These are phyloP conservation scores for Panthera tigris DNA, from an alignment of 2,113 vertebrate genomes.

Conservation along the genomic window DNA sequence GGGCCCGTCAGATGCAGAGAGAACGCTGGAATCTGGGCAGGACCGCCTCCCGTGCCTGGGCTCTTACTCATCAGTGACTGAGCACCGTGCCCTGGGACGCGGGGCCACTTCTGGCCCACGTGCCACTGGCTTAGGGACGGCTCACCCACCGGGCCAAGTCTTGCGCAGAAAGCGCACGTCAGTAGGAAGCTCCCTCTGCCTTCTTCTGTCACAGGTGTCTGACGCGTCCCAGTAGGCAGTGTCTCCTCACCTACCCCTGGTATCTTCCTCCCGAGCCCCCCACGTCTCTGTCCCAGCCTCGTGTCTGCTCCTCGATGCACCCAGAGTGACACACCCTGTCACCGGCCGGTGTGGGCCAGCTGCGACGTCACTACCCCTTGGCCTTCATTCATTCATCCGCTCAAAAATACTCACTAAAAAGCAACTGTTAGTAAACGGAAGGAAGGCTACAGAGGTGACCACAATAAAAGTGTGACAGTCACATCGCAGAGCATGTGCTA, in stretches of 20 bases:
- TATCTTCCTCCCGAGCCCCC: background rate
- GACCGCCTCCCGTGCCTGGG: background rate
- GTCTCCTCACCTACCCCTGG: background rate
- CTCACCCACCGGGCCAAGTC: background rate
- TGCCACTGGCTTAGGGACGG: background rate
- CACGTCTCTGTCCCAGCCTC: too few species aligned
- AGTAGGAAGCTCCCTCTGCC: background rate
- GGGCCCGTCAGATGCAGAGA: slow-evolving; percentile 17
- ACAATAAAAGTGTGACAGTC: background rate
- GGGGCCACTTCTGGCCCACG: rapidly evolving
- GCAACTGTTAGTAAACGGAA: background rate
- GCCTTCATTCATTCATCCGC: background rate
- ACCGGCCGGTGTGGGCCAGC: background rate
- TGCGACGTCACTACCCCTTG: background rate
- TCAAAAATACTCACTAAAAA: background rate
- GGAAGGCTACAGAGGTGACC: background rate
- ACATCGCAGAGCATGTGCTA: background rate
- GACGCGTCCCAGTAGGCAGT: background rate
- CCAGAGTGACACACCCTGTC: too few species aligned
- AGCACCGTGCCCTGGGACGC: background rate
- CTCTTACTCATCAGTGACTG: background rate
- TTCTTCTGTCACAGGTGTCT: background rate
- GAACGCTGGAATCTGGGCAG: background rate
- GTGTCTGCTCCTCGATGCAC: background rate
- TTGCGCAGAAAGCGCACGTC: background rate